Base-by-base conservation (phyloP, 2,113 vertebrate species). In the Rhinogobius similis region DNA sequence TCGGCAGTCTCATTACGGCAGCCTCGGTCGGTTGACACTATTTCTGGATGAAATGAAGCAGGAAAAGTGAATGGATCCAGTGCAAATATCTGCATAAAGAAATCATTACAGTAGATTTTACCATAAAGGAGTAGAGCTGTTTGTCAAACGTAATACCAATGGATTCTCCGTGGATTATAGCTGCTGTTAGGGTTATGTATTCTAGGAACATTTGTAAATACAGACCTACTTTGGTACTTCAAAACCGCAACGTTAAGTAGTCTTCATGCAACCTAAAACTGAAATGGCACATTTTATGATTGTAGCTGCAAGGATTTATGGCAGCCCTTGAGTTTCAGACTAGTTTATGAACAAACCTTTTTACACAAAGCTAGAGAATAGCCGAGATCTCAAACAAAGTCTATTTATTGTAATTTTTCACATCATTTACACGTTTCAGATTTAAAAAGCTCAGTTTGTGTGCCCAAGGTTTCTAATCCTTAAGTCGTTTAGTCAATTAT, bases 81-180 rank as follows among this genome's bases (percentile, higher is more conserved):
- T 18, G 23, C 62, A 65, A 64, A 66, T 53, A 43, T n/a, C 21
- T 23, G 41, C 76, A 39, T 8, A 10, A 61, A 50, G 26, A 24
- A 11, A 36, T 32, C 16, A 36, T 61, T 61, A 36, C 16, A 36
- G 29, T 32, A 18, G 18, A 29, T 61, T 61, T 61, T 36, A 59
- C 56, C 1, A 41, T 18, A 6, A 20, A 39, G 18, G 18, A 78
- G 44, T 62, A 1, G 58, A 16, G 44, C 44, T 50, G 48, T 61
- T 58, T 36, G 18, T 59, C 56, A 59, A 16, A 32, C 2, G 56
- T 13, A 59, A 14, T 36, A 2, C 23, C 21, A 29, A 29, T 27
- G 12, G 58, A 36, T 29, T 61, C 29, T 61, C 58, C 18, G 26
- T n/a, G 16, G 56, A 59, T 32, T 59, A n/a, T 20, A 32, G 18